A percentile compares a stretch with the other conserved stretches of the same genome.
Evolutionary conservation across 2,797 vertebrate genomes (phyloP).

Genomic region (Myripristis murdjan): DNA sequence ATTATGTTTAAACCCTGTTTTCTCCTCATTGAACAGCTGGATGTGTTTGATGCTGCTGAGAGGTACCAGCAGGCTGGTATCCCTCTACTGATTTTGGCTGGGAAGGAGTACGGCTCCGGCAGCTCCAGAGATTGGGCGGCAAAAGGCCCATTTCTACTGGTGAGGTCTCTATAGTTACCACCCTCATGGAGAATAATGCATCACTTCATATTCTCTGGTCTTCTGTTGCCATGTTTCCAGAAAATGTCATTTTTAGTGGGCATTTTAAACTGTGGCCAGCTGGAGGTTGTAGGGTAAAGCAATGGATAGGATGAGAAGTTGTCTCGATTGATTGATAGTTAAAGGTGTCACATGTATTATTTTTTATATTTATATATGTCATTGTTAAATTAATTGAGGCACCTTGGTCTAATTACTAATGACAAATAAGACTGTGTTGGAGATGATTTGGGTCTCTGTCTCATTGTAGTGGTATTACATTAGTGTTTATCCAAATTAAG

Average conservation of each 20-base stretch:
- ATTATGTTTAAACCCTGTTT: not conserved
- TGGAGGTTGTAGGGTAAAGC: not conserved
- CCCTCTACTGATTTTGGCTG: conserved; percentile 92
- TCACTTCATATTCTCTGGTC: no score
- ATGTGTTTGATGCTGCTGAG: conserved; percentile 96
- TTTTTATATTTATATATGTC: no score
- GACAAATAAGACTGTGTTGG: no score
- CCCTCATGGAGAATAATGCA: no score
- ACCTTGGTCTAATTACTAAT: no score
- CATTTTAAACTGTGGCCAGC: not conserved
- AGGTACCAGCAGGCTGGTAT: conserved; percentile 88
- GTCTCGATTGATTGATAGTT: not conserved
- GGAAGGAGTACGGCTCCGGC: conserved; percentile 97
- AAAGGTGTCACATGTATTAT: no score
- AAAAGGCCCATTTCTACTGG: conserved; percentile 96
- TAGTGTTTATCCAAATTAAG: no score
- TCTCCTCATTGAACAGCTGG: conserved; percentile 84
- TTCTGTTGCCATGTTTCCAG: not conserved
- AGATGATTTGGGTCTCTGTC: no score
- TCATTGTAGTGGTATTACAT: no score
- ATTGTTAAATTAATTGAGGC: no score
- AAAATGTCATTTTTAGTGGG: not conserved
- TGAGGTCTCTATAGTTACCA: conserved; percentile 61
- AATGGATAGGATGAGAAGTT: not conserved
- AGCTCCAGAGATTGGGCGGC: conserved; percentile 99